Percentiles rank a stretch among this genome's conserved stretches.
Conservation (phyloP, 2,797 vertebrate species). For the Schizopygopsis malacanthus region DNA sequence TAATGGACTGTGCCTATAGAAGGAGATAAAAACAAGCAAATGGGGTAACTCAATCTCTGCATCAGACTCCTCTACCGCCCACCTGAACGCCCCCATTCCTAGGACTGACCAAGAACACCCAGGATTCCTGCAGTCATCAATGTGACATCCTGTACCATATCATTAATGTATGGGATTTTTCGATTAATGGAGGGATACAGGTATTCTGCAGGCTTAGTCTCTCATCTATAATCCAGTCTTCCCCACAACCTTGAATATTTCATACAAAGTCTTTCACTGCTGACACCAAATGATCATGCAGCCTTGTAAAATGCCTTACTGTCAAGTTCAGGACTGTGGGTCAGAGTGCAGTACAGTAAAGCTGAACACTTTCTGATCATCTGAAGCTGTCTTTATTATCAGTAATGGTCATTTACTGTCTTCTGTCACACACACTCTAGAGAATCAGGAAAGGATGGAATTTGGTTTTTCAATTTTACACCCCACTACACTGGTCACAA, state of each 20-base stretch:
- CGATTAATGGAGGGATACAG: slow-evolving; percentile 53
- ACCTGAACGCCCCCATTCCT: not conserved
- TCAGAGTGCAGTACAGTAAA: not conserved
- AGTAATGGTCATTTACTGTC: slow-evolving; percentile 9
- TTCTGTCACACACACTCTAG: not conserved
- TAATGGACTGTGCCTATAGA: slow-evolving; percentile 9
- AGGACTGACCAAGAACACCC: slow-evolving; percentile 66
- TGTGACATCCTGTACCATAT: slow-evolving; percentile 50
- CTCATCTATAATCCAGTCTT: slow-evolving; percentile 80
- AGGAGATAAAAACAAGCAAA: slow-evolving; percentile 17
- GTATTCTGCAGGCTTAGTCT: slow-evolving; percentile 45
- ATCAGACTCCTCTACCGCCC: slow-evolving; percentile 1
- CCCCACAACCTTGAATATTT: slow-evolving; percentile 83
- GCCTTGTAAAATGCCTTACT: slow-evolving; percentile 8
- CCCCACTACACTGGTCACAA: slow-evolving; percentile 32
- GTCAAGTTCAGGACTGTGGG: not conserved
- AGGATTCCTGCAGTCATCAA: slow-evolving; percentile 57
- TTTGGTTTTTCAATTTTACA: slow-evolving; percentile 38
- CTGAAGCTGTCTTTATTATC: slow-evolving; percentile 14
- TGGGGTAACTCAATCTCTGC: slow-evolving; percentile 11
- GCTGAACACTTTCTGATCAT: slow-evolving; percentile 6
- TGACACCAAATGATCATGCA: slow-evolving; percentile 35
- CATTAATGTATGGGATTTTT: slow-evolving; percentile 61
- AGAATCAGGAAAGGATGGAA: slow-evolving; percentile 14
- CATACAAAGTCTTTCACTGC: slow-evolving; percentile 63